A percentile compares a stretch with the other conserved stretches of the same genome.
Conservation (phyloP, 2,888 invertebrate species). For the Napeogenes sylphis region DNA sequence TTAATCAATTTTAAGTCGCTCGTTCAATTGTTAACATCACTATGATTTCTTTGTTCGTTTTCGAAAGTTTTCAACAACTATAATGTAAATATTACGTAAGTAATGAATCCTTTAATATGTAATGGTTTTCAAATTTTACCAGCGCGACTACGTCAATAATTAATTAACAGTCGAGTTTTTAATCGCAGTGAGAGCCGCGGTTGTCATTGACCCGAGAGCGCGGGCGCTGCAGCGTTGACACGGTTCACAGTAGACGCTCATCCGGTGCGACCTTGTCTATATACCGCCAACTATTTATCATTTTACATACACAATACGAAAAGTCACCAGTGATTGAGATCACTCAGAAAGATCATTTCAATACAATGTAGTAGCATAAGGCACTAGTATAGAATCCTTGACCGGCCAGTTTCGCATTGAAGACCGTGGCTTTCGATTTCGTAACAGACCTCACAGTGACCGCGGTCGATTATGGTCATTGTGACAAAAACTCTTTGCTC, state of each 20-base stretch:
- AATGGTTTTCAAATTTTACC: no score
- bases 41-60: no score
- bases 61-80: no score
- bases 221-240: constrained; percentile 61
- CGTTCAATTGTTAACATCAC: constrained; percentile 6
- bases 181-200: constrained; percentile 21
- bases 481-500: constrained; percentile 54
- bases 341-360: no score
- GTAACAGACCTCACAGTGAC: constrained; percentile 52
- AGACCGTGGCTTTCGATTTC: constrained; percentile 58
- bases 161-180: constrained; percentile 5
- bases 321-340: no score
- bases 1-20: constrained; percentile 17
- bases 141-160: no score
- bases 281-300: constrained; percentile 22
- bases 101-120: no score
- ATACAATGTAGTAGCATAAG: no score
- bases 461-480: constrained; percentile 63
- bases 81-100: no score
- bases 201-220: constrained; percentile 50
- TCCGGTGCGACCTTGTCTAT: constrained; percentile 59
- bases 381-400: constrained; percentile 42
- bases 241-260: constrained; percentile 65
- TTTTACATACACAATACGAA: background rate
- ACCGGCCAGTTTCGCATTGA: constrained; percentile 56